phyloP scores from a whole-genome alignment of 2,113 vertebrate genomes.

The Ariopsis seemanni region DNA sequence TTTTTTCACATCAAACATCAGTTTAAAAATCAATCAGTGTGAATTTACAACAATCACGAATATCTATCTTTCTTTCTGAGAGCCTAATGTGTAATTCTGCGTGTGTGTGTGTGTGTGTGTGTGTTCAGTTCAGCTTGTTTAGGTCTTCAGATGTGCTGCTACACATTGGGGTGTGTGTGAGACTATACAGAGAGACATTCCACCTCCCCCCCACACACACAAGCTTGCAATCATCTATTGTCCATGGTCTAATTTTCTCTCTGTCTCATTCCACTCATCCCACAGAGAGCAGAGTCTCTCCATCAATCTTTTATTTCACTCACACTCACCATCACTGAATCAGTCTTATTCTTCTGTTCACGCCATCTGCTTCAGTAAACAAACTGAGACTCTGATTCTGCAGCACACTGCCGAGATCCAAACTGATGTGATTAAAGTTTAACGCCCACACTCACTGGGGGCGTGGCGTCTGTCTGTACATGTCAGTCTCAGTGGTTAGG shows the following conservation, averaged over 20 bases:
- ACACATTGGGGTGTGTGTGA: not conserved
- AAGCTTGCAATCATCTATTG: not conserved
- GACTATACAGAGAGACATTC: not conserved
- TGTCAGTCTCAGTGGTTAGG: not conserved
- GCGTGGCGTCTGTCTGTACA: not conserved
- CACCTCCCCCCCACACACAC: not conserved
- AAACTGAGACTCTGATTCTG: not conserved
- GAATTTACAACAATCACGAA: no score
- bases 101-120: not conserved
- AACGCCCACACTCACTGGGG: not conserved
- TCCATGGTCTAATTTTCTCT: not conserved
- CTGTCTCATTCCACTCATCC: conserved; percentile 13
- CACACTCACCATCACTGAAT: not conserved
- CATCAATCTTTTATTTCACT: conserved; percentile 3
- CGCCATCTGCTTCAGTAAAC: not conserved
- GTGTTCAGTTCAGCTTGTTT: not conserved
- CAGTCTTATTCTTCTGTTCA: conserved; percentile 3
- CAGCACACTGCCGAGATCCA: not conserved
- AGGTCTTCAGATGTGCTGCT: not conserved
- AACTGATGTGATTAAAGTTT: not conserved
- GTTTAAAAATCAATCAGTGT: no score
- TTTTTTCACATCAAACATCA: no score
- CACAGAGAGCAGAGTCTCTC: conserved; percentile 7
- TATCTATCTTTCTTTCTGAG: no score
- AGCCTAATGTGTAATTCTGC: no score